These are phyloP conservation scores for human (Homo sapiens) DNA, from an alignment of 2,113 vertebrate genomes.

Conservation along the genomic window DNA sequence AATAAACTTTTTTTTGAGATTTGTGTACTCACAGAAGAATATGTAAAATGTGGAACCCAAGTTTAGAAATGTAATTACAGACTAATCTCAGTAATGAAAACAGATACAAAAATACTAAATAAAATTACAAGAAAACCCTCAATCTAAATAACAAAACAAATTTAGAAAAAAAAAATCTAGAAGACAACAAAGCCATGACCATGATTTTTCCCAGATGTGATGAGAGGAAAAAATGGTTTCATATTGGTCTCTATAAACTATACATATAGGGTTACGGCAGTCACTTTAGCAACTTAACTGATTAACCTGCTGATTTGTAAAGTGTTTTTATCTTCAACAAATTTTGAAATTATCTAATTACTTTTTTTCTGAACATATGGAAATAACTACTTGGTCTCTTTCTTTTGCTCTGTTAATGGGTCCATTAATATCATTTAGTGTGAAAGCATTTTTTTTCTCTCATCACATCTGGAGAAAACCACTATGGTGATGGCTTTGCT, in stretches of 20 bases:
- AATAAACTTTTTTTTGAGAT: not conserved
- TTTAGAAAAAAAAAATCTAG: not conserved
- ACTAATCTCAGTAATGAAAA: not conserved
- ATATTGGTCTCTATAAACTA: not conserved
- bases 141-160: not conserved
- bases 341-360: not conserved
- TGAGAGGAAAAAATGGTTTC: not conserved
- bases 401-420: not conserved
- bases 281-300: not conserved
- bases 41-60: not conserved
- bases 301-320: not conserved
- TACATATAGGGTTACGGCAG: not conserved
- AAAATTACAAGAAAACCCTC: not conserved
- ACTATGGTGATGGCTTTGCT: not conserved
- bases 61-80: not conserved
- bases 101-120: not conserved
- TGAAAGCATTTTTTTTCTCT: not conserved
- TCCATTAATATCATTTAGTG: not conserved
- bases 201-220: not conserved
- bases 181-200: too few species aligned
- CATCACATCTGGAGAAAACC: not conserved
- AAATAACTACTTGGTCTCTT: not conserved
- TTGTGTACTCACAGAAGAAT: not conserved
- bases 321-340: not conserved
- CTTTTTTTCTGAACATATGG: not conserved